Percentiles rank a stretch among this genome's conserved stretches.
These are phyloP conservation scores for Stegostoma tigrinum DNA, from an alignment of 2,113 vertebrate species.

Conservation along the genomic window DNA sequence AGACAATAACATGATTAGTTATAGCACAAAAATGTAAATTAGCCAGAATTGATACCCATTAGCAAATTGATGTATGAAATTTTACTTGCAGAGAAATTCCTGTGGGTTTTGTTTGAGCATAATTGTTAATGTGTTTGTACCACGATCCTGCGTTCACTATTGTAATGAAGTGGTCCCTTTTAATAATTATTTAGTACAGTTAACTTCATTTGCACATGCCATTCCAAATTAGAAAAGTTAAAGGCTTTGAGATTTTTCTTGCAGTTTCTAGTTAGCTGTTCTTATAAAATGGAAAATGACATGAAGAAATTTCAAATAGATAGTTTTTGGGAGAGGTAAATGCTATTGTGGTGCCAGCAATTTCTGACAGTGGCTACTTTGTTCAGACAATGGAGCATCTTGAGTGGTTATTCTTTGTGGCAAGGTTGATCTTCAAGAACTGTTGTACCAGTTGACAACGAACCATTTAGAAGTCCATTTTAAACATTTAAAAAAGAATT, in stretches of 20 bases:
- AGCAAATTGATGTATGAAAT: background rate
- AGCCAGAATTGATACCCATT: background rate
- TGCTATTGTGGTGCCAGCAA: background rate
- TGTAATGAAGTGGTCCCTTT: background rate
- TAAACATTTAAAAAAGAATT: background rate
- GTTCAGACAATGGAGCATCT: background rate
- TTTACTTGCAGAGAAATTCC: background rate
- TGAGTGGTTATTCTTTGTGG: background rate
- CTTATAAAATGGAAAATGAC: background rate
- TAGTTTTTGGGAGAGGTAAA: background rate
- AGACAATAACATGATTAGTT: background rate
- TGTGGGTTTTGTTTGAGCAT: background rate
- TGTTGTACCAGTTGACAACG: background rate
- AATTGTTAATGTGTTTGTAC: background rate
- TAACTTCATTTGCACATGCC: background rate
- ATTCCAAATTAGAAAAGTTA: background rate
- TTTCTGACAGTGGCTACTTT: background rate
- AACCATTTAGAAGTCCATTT: background rate
- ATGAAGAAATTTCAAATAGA: background rate
- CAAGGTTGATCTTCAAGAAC: background rate
- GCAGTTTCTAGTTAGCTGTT: background rate
- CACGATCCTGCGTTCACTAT: background rate
- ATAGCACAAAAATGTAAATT: background rate
- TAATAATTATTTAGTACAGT: background rate
- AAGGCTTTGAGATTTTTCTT: background rate